Conservation (phyloP, 2,888 invertebrate species). For the Sphaerophoria taeniata region DNA sequence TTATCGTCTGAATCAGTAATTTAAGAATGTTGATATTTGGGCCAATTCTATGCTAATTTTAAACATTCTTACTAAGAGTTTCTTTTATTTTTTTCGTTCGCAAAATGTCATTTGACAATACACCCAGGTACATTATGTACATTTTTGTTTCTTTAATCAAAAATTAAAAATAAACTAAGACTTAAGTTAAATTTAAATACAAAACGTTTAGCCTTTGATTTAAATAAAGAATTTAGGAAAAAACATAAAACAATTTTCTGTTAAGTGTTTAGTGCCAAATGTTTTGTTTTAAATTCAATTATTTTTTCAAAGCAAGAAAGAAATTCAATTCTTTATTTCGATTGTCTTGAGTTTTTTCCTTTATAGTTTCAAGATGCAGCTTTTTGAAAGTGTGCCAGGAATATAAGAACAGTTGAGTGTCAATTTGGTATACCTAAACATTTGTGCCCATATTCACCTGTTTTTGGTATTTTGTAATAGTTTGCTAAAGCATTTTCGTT, state of each 20-base stretch:
- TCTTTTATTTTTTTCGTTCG: constrained; percentile 4
- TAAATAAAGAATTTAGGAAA: not conserved
- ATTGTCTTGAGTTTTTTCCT: not conserved
- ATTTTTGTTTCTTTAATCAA: constrained; percentile 34
- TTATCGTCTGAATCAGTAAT: constrained; percentile 50
- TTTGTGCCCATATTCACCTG: constrained; percentile 16
- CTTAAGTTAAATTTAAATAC: constrained; percentile 36
- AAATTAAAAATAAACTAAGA: constrained; percentile 44
- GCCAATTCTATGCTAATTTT: constrained; percentile 58
- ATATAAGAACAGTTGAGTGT: constrained; percentile 3
- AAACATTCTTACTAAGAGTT: constrained; percentile 42
- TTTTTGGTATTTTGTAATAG: not conserved
- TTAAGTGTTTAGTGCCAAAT: constrained; percentile 24
- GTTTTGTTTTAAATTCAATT: constrained; percentile 14
- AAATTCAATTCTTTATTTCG: constrained; percentile 6
- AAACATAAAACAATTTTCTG: constrained; percentile 33
- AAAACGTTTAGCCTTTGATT: constrained; percentile 26
- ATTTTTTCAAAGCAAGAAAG: not conserved
- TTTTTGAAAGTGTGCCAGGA: constrained; percentile 36
- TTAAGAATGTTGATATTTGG: constrained; percentile 58
- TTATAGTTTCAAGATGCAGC: constrained; percentile 29
- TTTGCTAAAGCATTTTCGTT: no score
- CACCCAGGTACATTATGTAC: not conserved
- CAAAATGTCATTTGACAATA: constrained; percentile 60
- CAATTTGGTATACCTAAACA: not conserved